Conservation (phyloP, 2,113 vertebrate species). For the Mirounga angustirostris region DNA sequence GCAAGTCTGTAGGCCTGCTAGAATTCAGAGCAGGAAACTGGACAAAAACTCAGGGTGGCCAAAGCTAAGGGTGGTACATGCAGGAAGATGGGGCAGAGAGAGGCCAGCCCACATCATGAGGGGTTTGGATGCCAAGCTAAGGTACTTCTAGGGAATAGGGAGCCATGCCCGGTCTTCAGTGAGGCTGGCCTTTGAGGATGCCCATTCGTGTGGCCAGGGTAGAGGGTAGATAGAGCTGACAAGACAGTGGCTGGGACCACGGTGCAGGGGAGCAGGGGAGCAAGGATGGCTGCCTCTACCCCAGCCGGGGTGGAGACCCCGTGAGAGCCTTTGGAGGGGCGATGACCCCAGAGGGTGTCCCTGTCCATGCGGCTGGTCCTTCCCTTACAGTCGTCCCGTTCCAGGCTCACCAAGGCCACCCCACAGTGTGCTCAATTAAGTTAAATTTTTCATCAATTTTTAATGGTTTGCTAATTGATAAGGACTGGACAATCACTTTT, state of each 20-base stretch:
- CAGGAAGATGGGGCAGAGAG: neutral
- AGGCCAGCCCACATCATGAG: rapidly evolving
- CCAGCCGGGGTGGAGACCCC: rapidly evolving
- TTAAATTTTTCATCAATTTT: neutral
- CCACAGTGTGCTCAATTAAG: neutral
- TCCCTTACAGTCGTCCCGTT: neutral
- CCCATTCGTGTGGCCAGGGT: rapidly evolving
- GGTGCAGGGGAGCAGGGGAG: neutral
- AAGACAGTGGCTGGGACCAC: neutral
- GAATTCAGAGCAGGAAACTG: neutral
- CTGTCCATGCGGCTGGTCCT: neutral
- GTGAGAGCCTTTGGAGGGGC: neutral
- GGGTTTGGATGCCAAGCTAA: neutral
- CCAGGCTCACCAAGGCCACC: neutral
- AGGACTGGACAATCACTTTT: neutral
- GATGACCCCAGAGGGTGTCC: neutral
- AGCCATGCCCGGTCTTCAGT: neutral
- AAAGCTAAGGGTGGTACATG: neutral
- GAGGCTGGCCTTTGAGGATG: neutral
- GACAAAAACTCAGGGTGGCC: neutral
- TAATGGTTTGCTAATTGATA: neutral
- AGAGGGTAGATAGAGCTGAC: neutral
- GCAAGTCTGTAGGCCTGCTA: neutral
- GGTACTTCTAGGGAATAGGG: neutral
- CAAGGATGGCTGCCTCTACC: neutral